These are phyloP conservation scores for Ochotona princeps DNA, from an alignment of 2,113 vertebrate genomes.

Conservation along the genomic window DNA sequence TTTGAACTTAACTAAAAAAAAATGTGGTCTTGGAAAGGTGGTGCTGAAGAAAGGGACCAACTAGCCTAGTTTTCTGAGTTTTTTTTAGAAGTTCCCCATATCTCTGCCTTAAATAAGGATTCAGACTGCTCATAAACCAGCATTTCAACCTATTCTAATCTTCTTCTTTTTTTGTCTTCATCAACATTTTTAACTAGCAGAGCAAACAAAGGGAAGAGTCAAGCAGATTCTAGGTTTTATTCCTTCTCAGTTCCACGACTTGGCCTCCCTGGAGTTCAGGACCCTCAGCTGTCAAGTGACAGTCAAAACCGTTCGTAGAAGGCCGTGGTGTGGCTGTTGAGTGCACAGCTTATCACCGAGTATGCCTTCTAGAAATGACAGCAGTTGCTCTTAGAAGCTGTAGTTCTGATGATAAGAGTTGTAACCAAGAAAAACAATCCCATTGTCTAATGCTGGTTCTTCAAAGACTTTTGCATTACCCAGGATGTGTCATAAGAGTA, in stretches of 20 bases:
- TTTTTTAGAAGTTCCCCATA: constrained; percentile 12
- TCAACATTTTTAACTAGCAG: constrained; percentile 44
- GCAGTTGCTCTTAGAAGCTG: constrained; percentile 11
- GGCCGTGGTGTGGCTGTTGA: not conserved
- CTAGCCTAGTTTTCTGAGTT: not conserved
- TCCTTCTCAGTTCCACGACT: not conserved
- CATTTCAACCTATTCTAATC: not conserved
- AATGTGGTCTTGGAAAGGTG: constrained; percentile 17
- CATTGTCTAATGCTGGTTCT: not conserved
- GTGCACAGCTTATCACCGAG: constrained; percentile 37
- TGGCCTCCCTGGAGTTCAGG: not conserved
- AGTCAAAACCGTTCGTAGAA: not conserved
- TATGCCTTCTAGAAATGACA: constrained; percentile 47
- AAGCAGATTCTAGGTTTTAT: not conserved
- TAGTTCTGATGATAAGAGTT: not conserved
- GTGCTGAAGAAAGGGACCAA: constrained; percentile 5
- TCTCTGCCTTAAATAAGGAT: constrained; percentile 30
- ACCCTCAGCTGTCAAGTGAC: constrained; percentile 41
- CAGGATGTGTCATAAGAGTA: not conserved
- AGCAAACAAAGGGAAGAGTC: not conserved
- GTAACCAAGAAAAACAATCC: not conserved
- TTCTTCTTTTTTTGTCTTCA: constrained; percentile 28
- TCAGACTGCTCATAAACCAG: not conserved
- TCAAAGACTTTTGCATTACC: constrained; percentile 33
- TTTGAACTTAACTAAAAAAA: no score